phyloP scores from a whole-genome alignment of 1,140 invertebrate genomes.

The Diorhabda elongata region DNA sequence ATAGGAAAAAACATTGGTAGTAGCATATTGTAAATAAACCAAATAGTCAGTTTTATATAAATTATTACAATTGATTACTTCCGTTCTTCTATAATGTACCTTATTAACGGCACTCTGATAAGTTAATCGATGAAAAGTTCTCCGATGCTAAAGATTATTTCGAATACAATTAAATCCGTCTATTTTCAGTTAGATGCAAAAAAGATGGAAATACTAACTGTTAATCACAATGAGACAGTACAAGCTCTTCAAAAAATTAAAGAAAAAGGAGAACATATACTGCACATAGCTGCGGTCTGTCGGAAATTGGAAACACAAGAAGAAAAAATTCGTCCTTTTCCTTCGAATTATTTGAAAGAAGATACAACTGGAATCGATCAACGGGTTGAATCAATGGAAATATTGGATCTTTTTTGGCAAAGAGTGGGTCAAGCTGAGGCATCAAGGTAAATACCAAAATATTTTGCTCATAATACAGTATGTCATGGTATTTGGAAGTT shows the following conservation, averaged over 20 bases:
- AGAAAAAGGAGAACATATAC: conserved; percentile 52
- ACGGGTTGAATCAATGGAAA: conserved; percentile 12
- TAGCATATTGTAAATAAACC: too few relatives aligned
- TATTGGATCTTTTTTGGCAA: conserved; percentile 39
- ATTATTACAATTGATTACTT: too few relatives aligned
- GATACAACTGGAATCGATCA: conserved; percentile 16
- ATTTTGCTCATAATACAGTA: too few relatives aligned
- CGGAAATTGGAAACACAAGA: conserved; percentile 55
- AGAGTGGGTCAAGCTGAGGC: conserved; percentile 34
- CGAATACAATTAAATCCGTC: too few relatives aligned
- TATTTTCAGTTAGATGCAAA: conserved; percentile 20
- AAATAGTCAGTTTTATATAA: too few relatives aligned
- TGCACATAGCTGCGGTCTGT: conserved; percentile 53
- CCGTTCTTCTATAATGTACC: too few relatives aligned
- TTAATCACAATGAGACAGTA: conserved; percentile 27
- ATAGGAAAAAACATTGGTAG: too few relatives aligned
- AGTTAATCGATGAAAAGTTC: too few relatives aligned
- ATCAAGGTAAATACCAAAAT: conserved; percentile 16
- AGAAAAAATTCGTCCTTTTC: conserved; percentile 49
- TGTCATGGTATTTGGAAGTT: too few relatives aligned
- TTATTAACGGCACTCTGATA: too few relatives aligned
- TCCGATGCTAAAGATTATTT: neutral
- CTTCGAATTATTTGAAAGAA: conserved; percentile 17
- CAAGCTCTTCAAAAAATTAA: conserved; percentile 35
- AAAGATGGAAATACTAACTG: conserved; percentile 29